phyloP scores from a whole-genome alignment of 2,113 vertebrate genomes.

The Mellivora capensis region DNA sequence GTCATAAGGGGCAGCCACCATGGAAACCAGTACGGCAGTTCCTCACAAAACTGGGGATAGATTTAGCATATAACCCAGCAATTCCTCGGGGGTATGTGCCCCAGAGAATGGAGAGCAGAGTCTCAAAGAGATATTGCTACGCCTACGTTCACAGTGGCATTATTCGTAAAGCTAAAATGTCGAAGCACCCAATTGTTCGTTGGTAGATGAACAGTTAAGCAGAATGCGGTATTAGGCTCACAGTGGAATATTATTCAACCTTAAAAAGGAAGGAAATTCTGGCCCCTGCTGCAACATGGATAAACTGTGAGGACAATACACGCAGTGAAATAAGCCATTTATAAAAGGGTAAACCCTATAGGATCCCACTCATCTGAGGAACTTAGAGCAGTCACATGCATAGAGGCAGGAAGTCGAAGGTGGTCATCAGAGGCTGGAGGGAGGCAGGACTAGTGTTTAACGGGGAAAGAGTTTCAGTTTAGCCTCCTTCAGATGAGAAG shows the following conservation, averaged over 20 bases:
- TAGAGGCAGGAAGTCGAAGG: not conserved
- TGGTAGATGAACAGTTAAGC: not conserved
- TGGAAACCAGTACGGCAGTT: not conserved
- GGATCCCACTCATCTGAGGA: not conserved
- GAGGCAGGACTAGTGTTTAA: not conserved
- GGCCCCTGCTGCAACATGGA: not conserved
- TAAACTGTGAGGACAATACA: not conserved
- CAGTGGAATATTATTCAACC: not conserved
- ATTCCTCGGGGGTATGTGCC: not conserved
- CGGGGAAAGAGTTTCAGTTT: not conserved
- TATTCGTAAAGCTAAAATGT: not conserved
- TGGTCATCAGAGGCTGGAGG: not conserved
- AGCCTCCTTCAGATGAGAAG: not conserved
- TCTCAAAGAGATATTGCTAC: not conserved
- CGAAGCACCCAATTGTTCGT: too few species aligned
- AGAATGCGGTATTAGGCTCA: fast-evolving
- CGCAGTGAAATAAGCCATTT: not conserved
- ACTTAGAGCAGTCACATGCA: not conserved
- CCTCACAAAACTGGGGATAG: not conserved
- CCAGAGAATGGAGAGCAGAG: not conserved
- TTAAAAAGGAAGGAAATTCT: not conserved
- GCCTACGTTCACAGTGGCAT: not conserved
- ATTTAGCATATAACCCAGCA: not conserved
- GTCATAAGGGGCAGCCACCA: not conserved
- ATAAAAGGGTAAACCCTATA: not conserved